Evolutionary conservation across 2,113 vertebrate species (phyloP), one percentile per base, ranked within the genome.

Genomic region (Microtus oregoni): DNA sequence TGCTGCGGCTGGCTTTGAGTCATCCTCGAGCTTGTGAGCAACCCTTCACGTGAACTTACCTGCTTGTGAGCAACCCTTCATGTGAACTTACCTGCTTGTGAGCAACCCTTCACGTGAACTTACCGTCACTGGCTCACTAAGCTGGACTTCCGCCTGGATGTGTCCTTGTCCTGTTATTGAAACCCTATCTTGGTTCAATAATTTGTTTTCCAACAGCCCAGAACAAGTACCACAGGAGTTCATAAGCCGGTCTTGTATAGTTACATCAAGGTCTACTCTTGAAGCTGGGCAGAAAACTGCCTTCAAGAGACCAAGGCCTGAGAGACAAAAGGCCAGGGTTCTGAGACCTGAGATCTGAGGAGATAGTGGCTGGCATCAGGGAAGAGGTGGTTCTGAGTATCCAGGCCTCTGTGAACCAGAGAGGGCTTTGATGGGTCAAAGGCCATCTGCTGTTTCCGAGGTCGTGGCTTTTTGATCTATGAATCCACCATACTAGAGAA

Each of bases 241-340:
- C 22, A 28, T 38, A 63, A 20, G 35, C 3, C n/a, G 0, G 63
- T n/a, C 30, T 24, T 11, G 26, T 63, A 26, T 9, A 4, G 17
- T 72, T 44, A 14, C 35, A 12, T 58, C 81, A 9, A 13, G 81
- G 0, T 28, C 30, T 44, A 9, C 0, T 17, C 35, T 55, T 67
- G 1, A 47, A 24, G 28, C 10, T 1, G 0, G 4, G 0, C 15
- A 15, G 14, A 24, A 44, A 58, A 10, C n/a, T 13, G 32, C 61
- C 0, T 11, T 32, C 7, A 6, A 22, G 70, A 58, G 14, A 5
- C 2, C 61, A 0, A 11, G 38, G 17, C 38, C 24, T 63, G 20
- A 30, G 52, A 19, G 35, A 30, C 68, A 22, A 55, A 44, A n/a
- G 4, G 35, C 6, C 67, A 0, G 17, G 35, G 35, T 13, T 1